phyloP scores from a whole-genome alignment of 1,140 invertebrate species.

The Drosophila sulfurigaster region DNA sequence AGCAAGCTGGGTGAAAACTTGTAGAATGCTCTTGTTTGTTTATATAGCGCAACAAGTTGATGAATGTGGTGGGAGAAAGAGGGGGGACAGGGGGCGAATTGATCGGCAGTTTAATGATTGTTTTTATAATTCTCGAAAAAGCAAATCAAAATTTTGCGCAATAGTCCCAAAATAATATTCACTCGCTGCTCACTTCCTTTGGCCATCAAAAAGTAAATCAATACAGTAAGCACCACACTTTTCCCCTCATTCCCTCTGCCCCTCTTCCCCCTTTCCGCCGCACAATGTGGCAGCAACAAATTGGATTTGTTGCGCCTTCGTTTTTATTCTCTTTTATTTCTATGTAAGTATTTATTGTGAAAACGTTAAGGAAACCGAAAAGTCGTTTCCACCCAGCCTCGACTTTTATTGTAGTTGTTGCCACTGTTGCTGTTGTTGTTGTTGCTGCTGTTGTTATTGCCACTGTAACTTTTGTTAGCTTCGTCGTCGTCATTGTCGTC shows the following conservation, averaged over 20 bases:
- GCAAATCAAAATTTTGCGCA: constrained; percentile 65
- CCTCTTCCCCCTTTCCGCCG: neutral
- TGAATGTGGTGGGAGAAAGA: constrained; percentile 38
- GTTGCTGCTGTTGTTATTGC: neutral
- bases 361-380: constrained; percentile 70
- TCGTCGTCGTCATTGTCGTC: constrained; percentile 27
- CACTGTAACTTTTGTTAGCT: constrained; percentile 35
- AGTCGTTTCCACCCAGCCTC: constrained; percentile 33
- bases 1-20: constrained; percentile 27
- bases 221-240: constrained; percentile 51
- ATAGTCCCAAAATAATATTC: constrained; percentile 71
- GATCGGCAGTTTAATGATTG: constrained; percentile 73
- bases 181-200: constrained; percentile 58
- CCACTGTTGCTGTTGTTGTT: neutral
- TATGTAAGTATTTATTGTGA: constrained; percentile 63
- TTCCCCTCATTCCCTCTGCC: constrained; percentile 12
- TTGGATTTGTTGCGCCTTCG: constrained; percentile 68
- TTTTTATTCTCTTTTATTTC: constrained; percentile 45
- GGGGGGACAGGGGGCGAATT: constrained; percentile 44
- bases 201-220: constrained; percentile 63
- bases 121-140: constrained; percentile 67
- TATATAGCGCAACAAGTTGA: constrained; percentile 77
- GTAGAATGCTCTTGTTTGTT: constrained; percentile 58
- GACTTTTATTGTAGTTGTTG: neutral
- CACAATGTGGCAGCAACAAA: constrained; percentile 58